Evolutionary conservation across 2,888 invertebrate genomes (phyloP), one percentile per base, ranked within the genome.

Genomic region (Pollenia amentaria): DNA sequence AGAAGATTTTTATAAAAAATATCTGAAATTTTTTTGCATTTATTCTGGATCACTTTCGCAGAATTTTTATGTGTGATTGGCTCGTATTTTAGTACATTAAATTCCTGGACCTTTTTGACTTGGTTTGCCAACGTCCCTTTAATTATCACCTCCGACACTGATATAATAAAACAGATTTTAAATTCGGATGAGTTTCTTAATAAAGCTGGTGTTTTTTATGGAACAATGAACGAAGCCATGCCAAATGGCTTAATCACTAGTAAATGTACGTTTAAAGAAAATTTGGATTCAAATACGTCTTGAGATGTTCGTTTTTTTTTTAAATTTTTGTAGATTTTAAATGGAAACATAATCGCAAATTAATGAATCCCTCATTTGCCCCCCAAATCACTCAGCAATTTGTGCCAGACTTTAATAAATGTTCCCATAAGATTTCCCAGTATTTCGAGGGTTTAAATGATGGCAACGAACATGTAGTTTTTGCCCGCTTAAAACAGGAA

Each of bases 61-160:
- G 83, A 48, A 29, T 72, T 84, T 46, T n/a, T 78, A 0, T 51
- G 38, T 60, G 72, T 60, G 1, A 0, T 84, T 21, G 77, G 78
- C 16, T 48, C 72, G 0, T 80, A 84, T 80, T 87, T 87, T 46
- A 3, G 57, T 0, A 40, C 57, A 16, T 53, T 87, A 6, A 81
- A 85, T n/a, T 51, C 72, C 0, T 55, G 40, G 14, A 72, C 87
- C 0, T 84, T 72, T 51, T 38, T 84, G 16, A 67, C 88, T 21
- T 88, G 87, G 87, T 77, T 85, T n/a, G 89, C 81, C 11, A 79
- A 77, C 14, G 57, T 76, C 0, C 89, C 89, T 4, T 60, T 88
- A 11, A 42, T 89, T 9, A 77, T 88, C 4, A 88, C 88, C 0
- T 80, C 64, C 4, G 89, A 89, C 81, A 78, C 88, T 2, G 77